Percentiles rank a stretch among this genome's conserved stretches.
These are phyloP conservation scores for Apamea crenata DNA, from an alignment of 2,888 invertebrate genomes.

Conservation along the genomic window DNA sequence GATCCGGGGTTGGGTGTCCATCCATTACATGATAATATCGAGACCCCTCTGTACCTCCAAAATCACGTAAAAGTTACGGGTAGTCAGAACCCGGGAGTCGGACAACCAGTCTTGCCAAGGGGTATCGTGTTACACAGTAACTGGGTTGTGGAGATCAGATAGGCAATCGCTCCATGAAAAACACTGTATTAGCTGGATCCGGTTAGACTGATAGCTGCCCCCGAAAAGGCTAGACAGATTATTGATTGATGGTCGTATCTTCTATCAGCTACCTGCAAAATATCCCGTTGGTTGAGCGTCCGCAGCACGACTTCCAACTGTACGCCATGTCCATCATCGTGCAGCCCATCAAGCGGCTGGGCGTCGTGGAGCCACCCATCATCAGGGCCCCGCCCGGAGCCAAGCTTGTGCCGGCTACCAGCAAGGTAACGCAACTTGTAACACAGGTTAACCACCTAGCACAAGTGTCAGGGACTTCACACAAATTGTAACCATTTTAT, in stretches of 20 bases:
- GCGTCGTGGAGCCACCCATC: constrained; percentile 77
- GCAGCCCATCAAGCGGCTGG: constrained; percentile 79
- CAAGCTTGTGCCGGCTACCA: constrained; percentile 83
- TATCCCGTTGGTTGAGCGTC: constrained; percentile 80
- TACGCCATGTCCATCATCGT: constrained; percentile 80
- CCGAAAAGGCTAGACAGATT: not conserved
- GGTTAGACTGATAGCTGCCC: not conserved
- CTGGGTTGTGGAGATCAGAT: not conserved
- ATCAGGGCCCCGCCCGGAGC: constrained; percentile 77
- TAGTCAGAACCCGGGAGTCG: too few species aligned
- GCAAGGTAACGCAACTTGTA: constrained; percentile 78
- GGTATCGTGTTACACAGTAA: not conserved
- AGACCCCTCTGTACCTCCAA: not conserved
- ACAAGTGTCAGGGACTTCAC: too few species aligned
- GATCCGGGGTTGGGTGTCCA: not conserved
- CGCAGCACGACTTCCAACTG: constrained; percentile 83
- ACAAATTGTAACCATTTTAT: too few species aligned
- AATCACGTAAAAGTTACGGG: not conserved
- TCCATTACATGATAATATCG: not conserved
- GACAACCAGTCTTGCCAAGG: not conserved
- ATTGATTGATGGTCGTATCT: not conserved
- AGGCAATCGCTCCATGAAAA: not conserved
- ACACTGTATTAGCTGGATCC: not conserved
- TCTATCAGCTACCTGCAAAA: constrained; percentile 88
- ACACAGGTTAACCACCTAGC: too few species aligned